Base-by-base conservation (phyloP, 2,113 vertebrate species). In the Bambusicola thoracicus region DNA sequence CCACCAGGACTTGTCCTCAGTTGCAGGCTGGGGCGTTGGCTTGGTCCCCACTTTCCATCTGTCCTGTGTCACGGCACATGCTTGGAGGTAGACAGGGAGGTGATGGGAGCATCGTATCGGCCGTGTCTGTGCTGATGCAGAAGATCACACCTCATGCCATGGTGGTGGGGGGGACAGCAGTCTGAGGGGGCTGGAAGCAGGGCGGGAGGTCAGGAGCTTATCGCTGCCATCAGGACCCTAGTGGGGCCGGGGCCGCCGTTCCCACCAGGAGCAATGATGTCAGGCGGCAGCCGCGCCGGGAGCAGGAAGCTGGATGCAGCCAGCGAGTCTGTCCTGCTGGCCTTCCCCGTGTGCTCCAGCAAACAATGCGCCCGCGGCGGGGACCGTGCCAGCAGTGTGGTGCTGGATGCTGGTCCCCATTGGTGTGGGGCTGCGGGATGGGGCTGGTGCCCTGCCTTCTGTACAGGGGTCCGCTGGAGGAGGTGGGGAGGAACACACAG, bases 271-370 rank as follows among this genome's bases (percentile, higher is more conserved):
- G 44, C 59, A 48, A 17, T 83, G 93, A 96, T 91, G 94, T 94
- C 95, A 94, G 85, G 75, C n/a, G 0, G 72, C 2, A 0, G 81
- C 46, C 0, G 1, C 6, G 72, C 79, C 29, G 8, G 79, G 67
- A 91, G 95, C 95, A 96, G 96, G 96, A 97, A 97, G 76, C 94
- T 73, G 20, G 1, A 80, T 0, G 87, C 82, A 96, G 96, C 89
- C 95, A 83, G 79, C 1, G 30, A 94, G 96, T 97, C 96, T 96
- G 95, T 95, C 95, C 79, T 95, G 40, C 81, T 70, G 2, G 94
- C 92, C 67, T 77, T 85, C 92, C 63, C 67, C 59, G 0, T 20
- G 84, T 36, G 77, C 41, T 79, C 11, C 32, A 8, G 5, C 44
- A 93, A 96, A 91, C 95, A 92, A 94, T 77, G 75, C 38, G 29